Evolutionary conservation across 1,140 invertebrate species (phyloP).

Genomic region (Drepana arcuata): DNA sequence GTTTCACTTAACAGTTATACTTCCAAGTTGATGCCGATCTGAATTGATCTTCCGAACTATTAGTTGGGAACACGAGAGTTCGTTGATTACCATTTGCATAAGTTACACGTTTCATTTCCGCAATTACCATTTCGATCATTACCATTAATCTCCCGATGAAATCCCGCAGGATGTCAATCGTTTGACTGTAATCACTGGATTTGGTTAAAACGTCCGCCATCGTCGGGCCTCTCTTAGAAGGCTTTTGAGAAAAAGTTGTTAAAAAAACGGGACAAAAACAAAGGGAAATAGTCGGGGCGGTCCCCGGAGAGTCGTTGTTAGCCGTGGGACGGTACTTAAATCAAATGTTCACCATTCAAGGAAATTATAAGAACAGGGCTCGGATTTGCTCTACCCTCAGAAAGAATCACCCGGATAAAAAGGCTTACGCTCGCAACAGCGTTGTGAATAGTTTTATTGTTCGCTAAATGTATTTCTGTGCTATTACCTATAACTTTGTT

Average conservation of each 20-base stretch:
- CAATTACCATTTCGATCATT: slow-evolving; percentile 46
- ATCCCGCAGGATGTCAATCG: slow-evolving; percentile 35
- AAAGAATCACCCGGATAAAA: slow-evolving; percentile 35
- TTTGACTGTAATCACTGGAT: slow-evolving; percentile 42
- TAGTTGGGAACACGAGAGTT: slow-evolving; percentile 23
- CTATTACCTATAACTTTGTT: no score
- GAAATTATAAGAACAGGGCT: slow-evolving; percentile 60
- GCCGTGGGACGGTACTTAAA: slow-evolving; percentile 61
- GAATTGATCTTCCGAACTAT: slow-evolving; percentile 25
- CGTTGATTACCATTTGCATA: slow-evolving; percentile 37
- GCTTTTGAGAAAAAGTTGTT: slow-evolving; percentile 51
- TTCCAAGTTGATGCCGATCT: no score
- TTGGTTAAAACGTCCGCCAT: slow-evolving; percentile 37
- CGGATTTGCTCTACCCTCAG: slow-evolving; percentile 30
- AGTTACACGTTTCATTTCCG: slow-evolving; percentile 38
- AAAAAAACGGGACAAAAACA: slow-evolving; percentile 56
- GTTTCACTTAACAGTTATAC: background rate
- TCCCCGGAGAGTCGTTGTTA: slow-evolving; percentile 47
- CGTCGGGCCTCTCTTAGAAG: slow-evolving; percentile 32
- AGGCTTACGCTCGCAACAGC: slow-evolving; percentile 28
- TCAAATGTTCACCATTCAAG: slow-evolving; percentile 63
- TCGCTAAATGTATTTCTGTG: slow-evolving; percentile 3
- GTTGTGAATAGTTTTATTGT: slow-evolving; percentile 28
- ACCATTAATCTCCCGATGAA: slow-evolving; percentile 37
- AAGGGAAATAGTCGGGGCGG: slow-evolving; percentile 62